Base-by-base conservation (phyloP, 2,888 invertebrate species). In the Phytoseiulus persimilis region DNA sequence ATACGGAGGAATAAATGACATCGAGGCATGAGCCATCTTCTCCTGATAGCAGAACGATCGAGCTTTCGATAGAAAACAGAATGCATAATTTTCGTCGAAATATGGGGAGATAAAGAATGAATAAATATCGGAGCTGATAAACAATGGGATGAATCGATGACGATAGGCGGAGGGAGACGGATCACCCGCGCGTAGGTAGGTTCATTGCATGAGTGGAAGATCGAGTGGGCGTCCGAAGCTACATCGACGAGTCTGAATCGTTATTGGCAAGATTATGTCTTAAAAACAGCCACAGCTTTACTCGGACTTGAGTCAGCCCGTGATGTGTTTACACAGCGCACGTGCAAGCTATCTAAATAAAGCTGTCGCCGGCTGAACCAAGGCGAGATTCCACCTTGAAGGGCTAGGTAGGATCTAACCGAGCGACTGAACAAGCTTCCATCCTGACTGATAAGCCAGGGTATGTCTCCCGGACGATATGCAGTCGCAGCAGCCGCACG, bases 241-340 rank as follows among this genome's bases (percentile, higher is more conserved):
- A 65, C 65, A 65, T 65, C 65, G 18, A 65, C 65, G 65, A 65
- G 5, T 18, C 65, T 14, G 9, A 28, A 3, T 65, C 65, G 65
- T 65, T 65, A 65, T 65, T 65, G 65, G 65, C 65, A 65, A 65
- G 65, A 65, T 65, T 65, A 65, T 65, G 65, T 65, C 65, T 65
- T 65, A 14, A 11, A 28, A 65, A 65, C 14, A 65, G 65, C 65
- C 65, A 28, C 65, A 65, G 65, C 28, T 23, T 14, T 65, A 65
- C 65, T 6, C 9, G 9, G 65, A 28, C 65, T 65, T 65, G 65
- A 65, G 65, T 65, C 65, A 65, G 65, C 65, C 18, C 28, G 65
- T 28, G 65, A 65, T 65, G 28, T 65, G 65, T 65, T 65, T 65
- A 65, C 65, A 65, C 65, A 28, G 65, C 65, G 65, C 65, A 65